A percentile compares a stretch with the other conserved stretches of the same genome.
Conservation (phyloP, 2,888 invertebrate species). For the Cerceris ruficornis region DNA sequence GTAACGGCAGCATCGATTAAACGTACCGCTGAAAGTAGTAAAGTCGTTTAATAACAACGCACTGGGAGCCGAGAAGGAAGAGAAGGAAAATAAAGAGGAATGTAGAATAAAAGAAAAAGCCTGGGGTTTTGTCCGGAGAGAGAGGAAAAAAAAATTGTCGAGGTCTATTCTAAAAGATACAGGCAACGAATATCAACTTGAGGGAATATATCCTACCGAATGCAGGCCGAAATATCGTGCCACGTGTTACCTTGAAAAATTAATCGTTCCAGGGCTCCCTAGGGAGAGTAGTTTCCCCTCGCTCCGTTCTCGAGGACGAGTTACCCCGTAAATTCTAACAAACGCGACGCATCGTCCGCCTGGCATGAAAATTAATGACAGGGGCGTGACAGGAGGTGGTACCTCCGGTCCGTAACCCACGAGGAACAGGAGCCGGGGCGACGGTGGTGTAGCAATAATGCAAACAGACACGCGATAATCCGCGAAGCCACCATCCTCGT, state of each 20-base stretch:
- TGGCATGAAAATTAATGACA: slow-evolving; percentile 79
- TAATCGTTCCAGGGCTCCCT: slow-evolving; percentile 64
- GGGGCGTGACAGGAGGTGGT: slow-evolving; percentile 67
- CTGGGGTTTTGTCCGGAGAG: too few species aligned
- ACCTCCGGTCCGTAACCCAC: slow-evolving; percentile 45
- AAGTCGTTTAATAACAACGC: too few species aligned
- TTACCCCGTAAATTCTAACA: slow-evolving; percentile 74
- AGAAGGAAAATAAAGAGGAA: too few species aligned
- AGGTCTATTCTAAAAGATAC: too few species aligned
- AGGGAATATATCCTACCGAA: background rate
- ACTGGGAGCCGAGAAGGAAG: too few species aligned
- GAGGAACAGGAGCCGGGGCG: slow-evolving; percentile 33
- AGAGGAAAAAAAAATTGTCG: background rate
- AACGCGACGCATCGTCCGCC: slow-evolving; percentile 72
- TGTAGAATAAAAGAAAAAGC: too few species aligned
- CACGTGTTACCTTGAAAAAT: slow-evolving; percentile 73
- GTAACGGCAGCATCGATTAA: too few species aligned
- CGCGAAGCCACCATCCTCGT: slow-evolving; percentile 55
- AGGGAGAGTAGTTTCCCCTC: slow-evolving; percentile 21
- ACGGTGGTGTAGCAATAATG: slow-evolving; percentile 68
- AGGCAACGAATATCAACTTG: too few species aligned
- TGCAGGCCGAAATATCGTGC: slow-evolving; percentile 50
- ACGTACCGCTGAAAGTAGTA: too few species aligned
- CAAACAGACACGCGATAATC: slow-evolving; percentile 79
- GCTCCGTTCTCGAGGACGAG: slow-evolving; percentile 51